Evolutionary conservation across 2,888 invertebrate species (phyloP), one percentile per base, ranked within the genome.

Genomic region (Nemurella pictetii): DNA sequence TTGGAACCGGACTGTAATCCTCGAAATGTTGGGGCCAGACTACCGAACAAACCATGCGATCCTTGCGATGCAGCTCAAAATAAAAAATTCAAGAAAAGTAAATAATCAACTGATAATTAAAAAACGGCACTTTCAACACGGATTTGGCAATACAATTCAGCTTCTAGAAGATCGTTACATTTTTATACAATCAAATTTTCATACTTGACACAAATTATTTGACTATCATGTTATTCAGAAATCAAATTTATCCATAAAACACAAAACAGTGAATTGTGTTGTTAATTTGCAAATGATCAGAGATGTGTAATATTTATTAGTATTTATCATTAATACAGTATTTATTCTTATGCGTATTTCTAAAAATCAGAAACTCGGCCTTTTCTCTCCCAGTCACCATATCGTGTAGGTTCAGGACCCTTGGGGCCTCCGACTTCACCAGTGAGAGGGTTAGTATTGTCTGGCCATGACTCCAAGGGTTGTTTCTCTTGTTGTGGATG

Each of bases 341-440:
- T 20, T n/a, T 20, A 32, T 3, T 55, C 55, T 20, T 55, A 7
- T 92, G 9, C 4, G 9, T 55, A 12, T 55, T 12, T 1, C 12
- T 55, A 99, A 91, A 99, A 99, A 92, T 99, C 99, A 0, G 96
- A 93, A 73, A 98, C 98, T 89, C 99, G 93, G 86, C 99, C 99
- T 89, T 99, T 99, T 87, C 99, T 93, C 90, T 99, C 99, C 99
- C 99, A 99, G 91, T 99, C 99, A 0, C 99, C 99, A 91, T 97
- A 99, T 88, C 99, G 93, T 15, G 99, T 99, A 9, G 99, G 99
- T 92, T 99, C 99, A 0, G 99, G 99, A 5, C 99, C 99, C 88
- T 94, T 92, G 0, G 99, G 99, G 0, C 99, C 99, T 72, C 97
- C 97, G 85, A 97, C 91, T 93, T 99, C 99, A 15, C 99, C 99